Conservation (phyloP, 2,113 vertebrate genomes). For the Turdus rufiventris region DNA sequence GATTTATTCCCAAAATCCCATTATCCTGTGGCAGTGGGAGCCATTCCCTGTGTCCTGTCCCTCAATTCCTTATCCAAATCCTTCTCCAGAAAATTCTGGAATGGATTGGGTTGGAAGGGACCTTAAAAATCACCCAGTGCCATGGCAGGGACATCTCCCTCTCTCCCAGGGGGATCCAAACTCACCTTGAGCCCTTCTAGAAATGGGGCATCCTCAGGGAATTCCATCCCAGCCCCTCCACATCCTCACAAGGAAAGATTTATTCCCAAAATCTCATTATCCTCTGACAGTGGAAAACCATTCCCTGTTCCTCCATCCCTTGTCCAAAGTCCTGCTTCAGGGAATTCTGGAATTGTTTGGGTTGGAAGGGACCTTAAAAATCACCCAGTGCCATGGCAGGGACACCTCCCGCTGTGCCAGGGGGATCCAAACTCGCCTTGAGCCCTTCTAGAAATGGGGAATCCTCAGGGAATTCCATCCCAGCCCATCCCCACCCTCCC, state of each 20-base stretch:
- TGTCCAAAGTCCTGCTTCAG: neutral
- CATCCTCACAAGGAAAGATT: neutral
- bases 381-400: neutral
- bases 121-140: too few species aligned
- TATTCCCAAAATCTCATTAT: neutral
- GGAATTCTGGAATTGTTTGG: too few species aligned
- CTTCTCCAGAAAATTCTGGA: neutral
- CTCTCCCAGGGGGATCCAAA: too few species aligned
- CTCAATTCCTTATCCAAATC: too few species aligned
- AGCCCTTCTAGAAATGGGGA: too few species aligned
- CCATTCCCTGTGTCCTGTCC: too few species aligned
- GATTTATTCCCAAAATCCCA: neutral
- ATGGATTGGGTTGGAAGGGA: too few species aligned
- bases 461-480: too few species aligned
- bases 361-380: too few species aligned
- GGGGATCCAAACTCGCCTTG: fast-evolving
- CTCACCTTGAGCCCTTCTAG: too few species aligned
- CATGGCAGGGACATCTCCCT: too few species aligned
- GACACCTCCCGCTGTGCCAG: fast-evolving
- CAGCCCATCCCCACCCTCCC: too few species aligned
- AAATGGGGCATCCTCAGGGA: neutral
- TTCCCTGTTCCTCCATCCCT: neutral
- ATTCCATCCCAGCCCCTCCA: neutral
- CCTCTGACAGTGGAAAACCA: neutral
- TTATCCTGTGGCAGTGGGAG: neutral